Base-by-base conservation (phyloP, 1,140 invertebrate species). In the Saxidomus purpurata region DNA sequence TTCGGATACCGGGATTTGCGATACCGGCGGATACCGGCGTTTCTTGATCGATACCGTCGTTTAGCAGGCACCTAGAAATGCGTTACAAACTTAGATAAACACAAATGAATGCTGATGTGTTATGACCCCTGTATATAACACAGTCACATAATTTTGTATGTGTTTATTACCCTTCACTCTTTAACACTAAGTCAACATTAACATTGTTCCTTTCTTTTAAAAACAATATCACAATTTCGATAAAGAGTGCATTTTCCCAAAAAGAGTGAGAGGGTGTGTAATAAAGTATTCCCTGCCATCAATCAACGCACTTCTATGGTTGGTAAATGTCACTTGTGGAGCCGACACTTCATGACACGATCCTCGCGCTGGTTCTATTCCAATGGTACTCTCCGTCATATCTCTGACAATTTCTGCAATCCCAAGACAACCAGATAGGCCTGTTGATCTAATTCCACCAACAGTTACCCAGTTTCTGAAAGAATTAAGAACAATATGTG, bases 381-480 rank as follows among this genome's bases (percentile, higher is more conserved):
- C 69, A n/a, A 92, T 59, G 13, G 89, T 85, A 9, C 84, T 36
- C n/a, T 77, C 43, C 6, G 92, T 43, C 17, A 93, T 74, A 0
- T 71, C 49, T 1, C 34, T 17, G 22, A 93, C 90, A 52, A 90
- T 86, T 31, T 93, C 89, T 1, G 86, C 90, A 28, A 94, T 93
- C 0, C 93, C 94, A 15, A 93, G 87, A 43, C 91, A 93, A 28
- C 74, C 93, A 36, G 93, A 93, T 17, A 94, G 80, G 0, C 94
- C 94, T 15, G 94, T 94, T 6, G 94, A 94, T 47, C 94, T 83
- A 4, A 94, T 94, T 19, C 94, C 93, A 67, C 94, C 93, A 61
- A 93, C 87, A 19, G 93, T 93, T 47, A 94, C 89, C 93, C 93
- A 94, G 36, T 91, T 87, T 63, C 93, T 94, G 67, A 63, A 82